Base-by-base conservation (phyloP, 2,888 invertebrate species). In the Agelastica alni region DNA sequence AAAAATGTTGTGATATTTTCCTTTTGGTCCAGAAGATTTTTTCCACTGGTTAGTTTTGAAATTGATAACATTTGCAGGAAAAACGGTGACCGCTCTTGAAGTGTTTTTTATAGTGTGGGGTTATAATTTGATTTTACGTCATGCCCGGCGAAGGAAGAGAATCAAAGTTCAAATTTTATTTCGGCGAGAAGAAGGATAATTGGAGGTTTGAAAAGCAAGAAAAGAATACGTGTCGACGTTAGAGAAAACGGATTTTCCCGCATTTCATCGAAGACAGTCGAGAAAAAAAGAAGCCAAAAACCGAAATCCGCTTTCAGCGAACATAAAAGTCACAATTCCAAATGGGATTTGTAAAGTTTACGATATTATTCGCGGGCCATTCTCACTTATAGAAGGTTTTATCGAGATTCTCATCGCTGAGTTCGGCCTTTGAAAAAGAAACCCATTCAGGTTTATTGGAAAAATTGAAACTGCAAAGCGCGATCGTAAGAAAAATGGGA, bases 291-390 rank as follows among this genome's bases (percentile, higher is more conserved):
- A 74, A 73, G 70, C 71, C 72, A 70, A 73, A 72, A 70, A 72
- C 71, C 73, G 69, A 75, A 76, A 77, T 77, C 77, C 74, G 68
- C 76, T 77, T 77, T 76, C 72, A 74, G 70, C 68, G 70, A 68
- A 75, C 77, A 77, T 77, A 77, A 77, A 77, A 77, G 77, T 77
- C 77, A 77, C 77, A 77, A 77, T 77, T 77, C 76, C 73, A 73
- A 76, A 76, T 75, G 76, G 76, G 76, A 77, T 77, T 77, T 76
- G 75, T 74, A 75, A 77, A 77, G 75, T 77, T 77, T 77, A 77
- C 76, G 77, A 77, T 76, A 77, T 77, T 76, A 77, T 77, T 77
- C 76, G 70, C 68, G 72, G 71, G 75, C 76, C 72, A 73, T 76
- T 77, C 75, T 74, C 75, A 73, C 74, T 77, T 76, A 75, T 74